Base-by-base conservation (phyloP, 2,797 vertebrate genomes). In the Darevskia mixta region DNA sequence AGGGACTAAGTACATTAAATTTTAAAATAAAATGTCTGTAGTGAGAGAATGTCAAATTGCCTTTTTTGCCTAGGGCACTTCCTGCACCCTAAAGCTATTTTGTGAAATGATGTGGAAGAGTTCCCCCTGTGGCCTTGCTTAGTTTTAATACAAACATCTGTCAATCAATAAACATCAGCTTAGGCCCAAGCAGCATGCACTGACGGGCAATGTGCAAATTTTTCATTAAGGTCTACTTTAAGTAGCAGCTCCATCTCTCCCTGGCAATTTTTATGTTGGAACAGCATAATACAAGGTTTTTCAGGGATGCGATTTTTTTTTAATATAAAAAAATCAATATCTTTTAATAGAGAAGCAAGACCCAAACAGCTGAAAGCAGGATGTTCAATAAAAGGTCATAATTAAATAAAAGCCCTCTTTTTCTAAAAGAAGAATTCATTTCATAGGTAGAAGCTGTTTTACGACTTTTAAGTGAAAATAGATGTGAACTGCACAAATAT, bases 1-100 rank as follows among this genome's bases (percentile, higher is more conserved):
- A 45, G 92, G 93, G 93, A 94, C 41, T 83, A 86, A 86, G 87
- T 0, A 61, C 90, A 95, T 95, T 96, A 93, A 82, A 95, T 89
- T 87, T 64, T 89, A 25, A 85, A 93, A 79, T 91, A 89, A 93
- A 92, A 93, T 92, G 79, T 83, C 69, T 49, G 85, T 76, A 79
- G 87, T 80, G 79, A 75, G 73, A 90, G 91, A 88, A 91, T 0
- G 66, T 88, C 81, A 93, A 95, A 95, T 95, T 90, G 95, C 91
- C 3, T 89, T 93, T 95, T 92, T 92, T 86, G 95, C 95, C 95
- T 0, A 1, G 3, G 90, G 94, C 95, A 88, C 29, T 80, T 3
- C 0, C 0, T 1, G 29, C 43, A 77, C 61, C 94, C 92, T 45
- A 89, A 35, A 93, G 94, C 92, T 88, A 86, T 93, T 82, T 8